Evolutionary conservation across 2,113 vertebrate genomes (phyloP), one percentile per base, ranked within the genome.

Genomic region (Salvelinus fontinalis): DNA sequence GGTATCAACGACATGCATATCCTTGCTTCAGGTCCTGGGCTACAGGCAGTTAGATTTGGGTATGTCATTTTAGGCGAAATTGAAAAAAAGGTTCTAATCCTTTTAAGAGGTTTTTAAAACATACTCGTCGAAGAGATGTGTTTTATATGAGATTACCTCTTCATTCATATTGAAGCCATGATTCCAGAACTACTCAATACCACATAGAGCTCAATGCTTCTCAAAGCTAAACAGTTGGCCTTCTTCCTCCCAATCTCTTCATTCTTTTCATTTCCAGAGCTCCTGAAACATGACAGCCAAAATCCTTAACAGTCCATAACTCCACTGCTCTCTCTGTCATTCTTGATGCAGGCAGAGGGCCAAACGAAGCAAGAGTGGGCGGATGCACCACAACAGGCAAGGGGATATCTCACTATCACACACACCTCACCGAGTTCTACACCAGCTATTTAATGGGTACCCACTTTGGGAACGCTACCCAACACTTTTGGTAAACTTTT

Each of bases 251-350:
- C 66, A 8, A 39, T 16, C 14, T 20, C 66, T 31, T 14, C 6
- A 13, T 12, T 2, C 27, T 67, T 27, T 27, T 24, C 26, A 39
- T 39, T 34, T 31, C 65, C 65, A 65, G 80, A 73, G 79, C 75
- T 1, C 39, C 14, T 20, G 12, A 76, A 57, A 34, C 27, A 31
- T 13, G 34, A 39, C 34, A 9, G 14, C 26, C 8, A 44, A 48
- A 9, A 11, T 39, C 4, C 22, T 44, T 60, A 20, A 8, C 8
- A 49, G 16, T 26, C 22, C 13, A 14, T 26, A 49, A 71, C 22
- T 48, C 22, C 4, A 3, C 44, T 57, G 3, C 14, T 22, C 20
- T 39, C 39, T 39, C 39, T 39, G 39, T 39, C 29, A 20, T 57
- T 4, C 9, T 8, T 22, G 49, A 60, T 60, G 59, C 5, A n/a